A percentile compares a stretch with the other conserved stretches of the same genome.
Conservation (phyloP, 2,113 vertebrate genomes). For the Hylia prasina region DNA sequence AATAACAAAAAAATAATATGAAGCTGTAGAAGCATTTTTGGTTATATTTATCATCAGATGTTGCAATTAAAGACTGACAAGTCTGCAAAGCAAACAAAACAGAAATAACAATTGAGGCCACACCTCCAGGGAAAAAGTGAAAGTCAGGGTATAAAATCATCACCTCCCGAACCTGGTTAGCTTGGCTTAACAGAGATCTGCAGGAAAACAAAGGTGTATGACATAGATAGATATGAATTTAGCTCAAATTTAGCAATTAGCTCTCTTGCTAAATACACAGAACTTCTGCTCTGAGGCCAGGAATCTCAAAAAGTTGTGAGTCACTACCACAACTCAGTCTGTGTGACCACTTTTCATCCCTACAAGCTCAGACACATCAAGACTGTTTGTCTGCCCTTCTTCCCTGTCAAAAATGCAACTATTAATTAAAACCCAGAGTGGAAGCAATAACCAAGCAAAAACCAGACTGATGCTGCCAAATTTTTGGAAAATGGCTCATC, state of each 20-base stretch:
- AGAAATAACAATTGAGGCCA: background rate
- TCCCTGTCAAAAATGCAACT: background rate
- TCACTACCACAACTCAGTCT: background rate
- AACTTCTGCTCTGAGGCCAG: background rate
- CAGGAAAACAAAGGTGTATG: background rate
- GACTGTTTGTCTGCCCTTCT: background rate
- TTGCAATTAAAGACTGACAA: background rate
- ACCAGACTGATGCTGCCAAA: background rate
- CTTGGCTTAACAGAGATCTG: background rate
- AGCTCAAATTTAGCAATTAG: background rate
- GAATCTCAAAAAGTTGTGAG: background rate
- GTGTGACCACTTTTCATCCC: background rate
- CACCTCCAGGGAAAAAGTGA: background rate
- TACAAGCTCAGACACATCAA: background rate
- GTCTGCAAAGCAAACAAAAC: slow-evolving; percentile 13
- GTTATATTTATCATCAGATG: background rate
- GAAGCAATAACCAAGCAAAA: background rate
- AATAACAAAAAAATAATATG: background rate
- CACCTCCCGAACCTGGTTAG: background rate
- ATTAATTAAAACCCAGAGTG: background rate
- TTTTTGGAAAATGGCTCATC: background rate
- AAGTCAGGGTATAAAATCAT: background rate
- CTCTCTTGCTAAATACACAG: background rate
- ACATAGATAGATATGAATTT: background rate
- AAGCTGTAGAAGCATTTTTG: background rate